phyloP scores from a whole-genome alignment of 1,140 invertebrate genomes.

The Charaxes varanes region DNA sequence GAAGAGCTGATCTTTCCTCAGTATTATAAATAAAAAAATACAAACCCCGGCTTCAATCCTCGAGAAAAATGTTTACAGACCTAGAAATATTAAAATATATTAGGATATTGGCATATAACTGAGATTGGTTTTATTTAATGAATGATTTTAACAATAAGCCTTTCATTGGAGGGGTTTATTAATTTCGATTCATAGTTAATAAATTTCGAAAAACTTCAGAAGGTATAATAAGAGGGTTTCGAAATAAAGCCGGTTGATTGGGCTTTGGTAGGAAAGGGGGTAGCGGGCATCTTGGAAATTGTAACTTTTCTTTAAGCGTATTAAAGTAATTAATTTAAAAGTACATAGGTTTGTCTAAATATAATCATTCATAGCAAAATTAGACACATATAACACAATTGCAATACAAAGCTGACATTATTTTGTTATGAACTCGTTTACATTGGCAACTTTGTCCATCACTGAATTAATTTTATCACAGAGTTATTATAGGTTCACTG shows the following conservation, averaged over 20 bases:
- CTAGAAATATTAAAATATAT: slow-evolving; percentile 49
- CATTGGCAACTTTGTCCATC: slow-evolving; percentile 9
- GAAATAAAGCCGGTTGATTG: too few species aligned
- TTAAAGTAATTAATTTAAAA: slow-evolving; percentile 10
- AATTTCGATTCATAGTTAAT: too few species aligned
- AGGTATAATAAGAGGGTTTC: too few species aligned
- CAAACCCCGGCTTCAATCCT: slow-evolving; percentile 38
- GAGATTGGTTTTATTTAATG: too few species aligned
- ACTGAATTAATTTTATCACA: too few species aligned
- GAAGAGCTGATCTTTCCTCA: too few species aligned
- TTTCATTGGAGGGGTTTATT: too few species aligned
- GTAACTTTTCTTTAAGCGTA: slow-evolving; percentile 24
- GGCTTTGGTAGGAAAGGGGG: too few species aligned
- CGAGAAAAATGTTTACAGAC: slow-evolving; percentile 52
- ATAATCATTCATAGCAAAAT: slow-evolving; percentile 13
- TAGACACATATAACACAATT: slow-evolving; percentile 42
- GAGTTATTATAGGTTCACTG: too few species aligned
- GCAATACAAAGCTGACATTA: slow-evolving; percentile 41
- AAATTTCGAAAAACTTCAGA: too few species aligned
- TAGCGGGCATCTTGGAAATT: slow-evolving; percentile 42
- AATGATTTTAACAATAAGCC: too few species aligned
- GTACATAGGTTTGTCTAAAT: slow-evolving; percentile 3
- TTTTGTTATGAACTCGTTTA: slow-evolving; percentile 20
- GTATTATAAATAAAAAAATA: slow-evolving; percentile 6
- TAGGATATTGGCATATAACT: too few species aligned